Base-by-base conservation (phyloP, 2,888 invertebrate species). In the Leptura quadrifasciata region DNA sequence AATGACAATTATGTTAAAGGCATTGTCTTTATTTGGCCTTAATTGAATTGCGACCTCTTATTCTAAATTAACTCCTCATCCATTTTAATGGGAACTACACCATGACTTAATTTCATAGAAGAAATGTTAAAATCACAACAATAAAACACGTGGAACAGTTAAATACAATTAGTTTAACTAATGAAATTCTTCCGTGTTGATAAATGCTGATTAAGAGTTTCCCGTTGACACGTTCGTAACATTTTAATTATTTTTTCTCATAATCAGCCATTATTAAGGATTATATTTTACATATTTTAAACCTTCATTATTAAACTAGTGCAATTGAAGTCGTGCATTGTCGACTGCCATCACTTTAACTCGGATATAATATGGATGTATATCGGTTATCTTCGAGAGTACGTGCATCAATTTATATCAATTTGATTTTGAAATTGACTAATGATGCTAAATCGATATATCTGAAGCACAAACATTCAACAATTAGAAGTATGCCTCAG, bases 61-160 rank as follows among this genome's bases (percentile, higher is more conserved):
- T 63, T 35, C 35, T 17, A 63, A 63, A 20, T 18, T 63, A 10
- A 20, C 18, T 35, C 20, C 39, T 47, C 47, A 47, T 47, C 47
- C 47, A 60, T 17, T 39, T 35, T 39, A 63, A 63, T 17, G 20
- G 39, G 20, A 63, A 63, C 39, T 18, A 20, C 35, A 39, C 39
- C 15, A 20, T 35, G 20, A 18, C 35, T 17, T 10, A 63, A 63
- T 63, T 39, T 35, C 18, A n/a, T 20, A 35, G 20, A 35, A 63
- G 39, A 63, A 20, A 12, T 12, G 20, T 12, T 39, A 39, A 18
- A 18, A 63, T 63, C 4, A 21, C 15, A n/a, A 47, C 18, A 63
- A 35, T 39, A 18, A 39, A 18, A 21, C 20, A 63, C 39, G 18
- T 18, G 1, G 18, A 39, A 20, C 20, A 63, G 18, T 39, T 47